Evolutionary conservation across 2,888 invertebrate genomes (phyloP), one percentile per base, ranked within the genome.

Genomic region (Clivina fossor): DNA sequence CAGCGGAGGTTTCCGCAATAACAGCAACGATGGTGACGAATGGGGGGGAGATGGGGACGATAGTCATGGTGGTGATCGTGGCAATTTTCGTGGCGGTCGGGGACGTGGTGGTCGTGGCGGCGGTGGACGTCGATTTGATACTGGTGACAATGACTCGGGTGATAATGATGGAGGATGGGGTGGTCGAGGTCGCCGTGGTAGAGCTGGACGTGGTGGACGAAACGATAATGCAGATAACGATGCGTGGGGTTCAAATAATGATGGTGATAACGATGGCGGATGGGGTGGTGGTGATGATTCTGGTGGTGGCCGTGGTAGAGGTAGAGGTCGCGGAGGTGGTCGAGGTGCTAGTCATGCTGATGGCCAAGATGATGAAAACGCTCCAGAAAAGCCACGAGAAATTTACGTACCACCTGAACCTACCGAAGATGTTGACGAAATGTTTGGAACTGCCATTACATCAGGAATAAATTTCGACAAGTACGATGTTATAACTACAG

Each of bases 381-480:
- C 3, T 3, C 76, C 77, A 0, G 79, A 82, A 28, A 84, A 83
- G 47, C 80, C 84, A 38, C 76, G 82, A 1, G 83, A 83, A 58
- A 75, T 78, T 18, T 88, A 88, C 64, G 78, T 86, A 40, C 93
- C 93, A 0, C 85, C 86, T 0, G 90, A 90, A 37, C 82, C 86
- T 0, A 79, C 83, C 0, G 80, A 80, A 1, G 84, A 89, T 56
- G 90, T 88, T 50, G 76, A 76, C 0, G 84, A 84, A 57, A 78
- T 91, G 28, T 91, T 88, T 64, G 80, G 80, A 44, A 79, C 78
- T 46, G 82, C 84, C 0, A 86, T 88, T 8, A 77, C 81, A 9
- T 82, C 85, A 1, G 97, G 98, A 0, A 93, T 94, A 33, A 97
- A 99, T 73, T 97, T 96, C 72, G 82, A 86, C 56, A 92, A 94